Percentiles rank a stretch among this genome's conserved stretches.
These are phyloP conservation scores for Cliona cf. orientalis DNA, from an alignment of 37 sponge, comb jelly and placozoan genomes.

Conservation along the genomic window DNA sequence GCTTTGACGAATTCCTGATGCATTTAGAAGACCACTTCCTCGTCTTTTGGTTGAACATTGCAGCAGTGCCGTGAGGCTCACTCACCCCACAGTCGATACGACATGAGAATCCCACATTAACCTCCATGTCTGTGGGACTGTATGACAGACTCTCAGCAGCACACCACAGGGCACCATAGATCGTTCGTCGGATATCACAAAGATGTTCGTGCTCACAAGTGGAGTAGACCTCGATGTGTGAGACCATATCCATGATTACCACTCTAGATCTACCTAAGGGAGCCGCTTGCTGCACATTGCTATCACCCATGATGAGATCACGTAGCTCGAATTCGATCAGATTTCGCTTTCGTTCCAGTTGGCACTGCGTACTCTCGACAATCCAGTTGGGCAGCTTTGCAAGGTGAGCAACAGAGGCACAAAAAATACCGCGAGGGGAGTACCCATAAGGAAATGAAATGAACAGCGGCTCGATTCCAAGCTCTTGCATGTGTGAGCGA, in stretches of 20 bases:
- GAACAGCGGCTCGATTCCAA: not conserved
- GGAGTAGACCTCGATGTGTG: slow-evolving; percentile 3
- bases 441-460: not conserved
- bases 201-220: not conserved
- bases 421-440: slow-evolving; percentile 4
- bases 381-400: not conserved
- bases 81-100: not conserved
- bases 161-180: not conserved
- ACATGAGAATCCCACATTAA: not conserved
- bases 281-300: not conserved
- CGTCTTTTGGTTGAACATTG: too few species aligned
- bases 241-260: not conserved
- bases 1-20: too few species aligned
- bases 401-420: not conserved
- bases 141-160: not conserved
- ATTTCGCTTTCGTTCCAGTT: not conserved
- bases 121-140: not conserved
- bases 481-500: not conserved
- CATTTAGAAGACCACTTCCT: too few species aligned
- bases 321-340: not conserved
- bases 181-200: not conserved
- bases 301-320: too few species aligned
- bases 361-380: not conserved
- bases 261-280: not conserved
- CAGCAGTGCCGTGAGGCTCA: not conserved